Base-by-base conservation (phyloP, 2,888 invertebrate species). In the Leptodirus hochenwartii region DNA sequence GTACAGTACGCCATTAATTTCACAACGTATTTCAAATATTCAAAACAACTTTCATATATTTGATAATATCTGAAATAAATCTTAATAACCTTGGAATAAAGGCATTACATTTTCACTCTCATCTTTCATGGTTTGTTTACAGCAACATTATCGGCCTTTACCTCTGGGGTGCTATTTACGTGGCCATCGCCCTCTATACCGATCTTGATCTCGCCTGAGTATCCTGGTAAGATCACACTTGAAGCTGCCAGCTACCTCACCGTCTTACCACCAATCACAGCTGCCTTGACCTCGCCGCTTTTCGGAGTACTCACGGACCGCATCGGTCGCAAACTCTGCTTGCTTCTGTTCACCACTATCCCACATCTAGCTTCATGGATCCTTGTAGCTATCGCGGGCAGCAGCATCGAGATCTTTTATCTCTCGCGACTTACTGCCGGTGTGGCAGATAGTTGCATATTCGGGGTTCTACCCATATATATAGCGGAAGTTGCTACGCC, bases 401-500 rank as follows among this genome's bases (percentile, higher is more conserved):
- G 31, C 31, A 41, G 37, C 11, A 39, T 47, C 3, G 43, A 42
- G 30, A 32, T 48, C 2, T 47, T 50, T 26, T 51, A 51, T 32
- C 22, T 44, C n/a, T 36, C 47, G 1, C 41, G 49, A 35, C 35
- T 47, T 5, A 30, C 45, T 4, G 31, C 36, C 8, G 49, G 49
- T 15, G 33, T 49, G 4, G 42, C 36, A 1, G 49, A 50, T 22
- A 42, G 44, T 5, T 37, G 38, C 14, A 25, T 47, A n/a, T 48
- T 43, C 32, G 30, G 41, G 4, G 32, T 32, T n/a, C 15, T 36
- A 4, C 36, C 38, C 1, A 36, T 41, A 28, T 50, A 49, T 29
- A 38, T 47, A 2, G 45, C 45, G 4, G 50, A 50, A 40, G 38
- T 49, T 4, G 33, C 45, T 17, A 42, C 43, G 5, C 49, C 50